These are phyloP conservation scores for Sphaerophoria taeniata DNA, from an alignment of 2,888 invertebrate genomes.

Conservation along the genomic window DNA sequence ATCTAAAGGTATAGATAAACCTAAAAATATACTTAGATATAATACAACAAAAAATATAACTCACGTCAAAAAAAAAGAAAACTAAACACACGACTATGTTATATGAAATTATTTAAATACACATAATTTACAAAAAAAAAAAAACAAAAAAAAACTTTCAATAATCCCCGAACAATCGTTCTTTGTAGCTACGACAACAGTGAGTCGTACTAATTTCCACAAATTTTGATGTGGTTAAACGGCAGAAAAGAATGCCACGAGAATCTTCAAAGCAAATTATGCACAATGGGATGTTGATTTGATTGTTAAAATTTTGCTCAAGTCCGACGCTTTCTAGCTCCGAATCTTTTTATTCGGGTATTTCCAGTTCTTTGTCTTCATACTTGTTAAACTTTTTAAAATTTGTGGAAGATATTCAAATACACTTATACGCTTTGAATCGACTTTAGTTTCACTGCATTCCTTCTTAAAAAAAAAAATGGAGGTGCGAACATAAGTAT, in stretches of 20 bases:
- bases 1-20: neutral
- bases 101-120: neutral
- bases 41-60: neutral
- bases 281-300: too few species aligned
- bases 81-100: neutral
- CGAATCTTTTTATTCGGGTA: too few species aligned
- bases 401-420: conserved; percentile 3
- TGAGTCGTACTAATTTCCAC: too few species aligned
- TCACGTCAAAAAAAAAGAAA: neutral
- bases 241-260: too few species aligned
- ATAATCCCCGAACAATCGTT: neutral
- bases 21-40: neutral
- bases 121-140: neutral
- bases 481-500: neutral
- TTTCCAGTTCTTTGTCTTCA: too few species aligned
- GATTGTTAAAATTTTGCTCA: too few species aligned
- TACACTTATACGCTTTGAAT: too few species aligned
- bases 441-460: neutral
- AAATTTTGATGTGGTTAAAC: too few species aligned
- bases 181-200: neutral
- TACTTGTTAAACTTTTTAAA: neutral
- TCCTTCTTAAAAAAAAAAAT: neutral
- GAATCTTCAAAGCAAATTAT: too few species aligned
- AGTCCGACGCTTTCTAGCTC: too few species aligned
- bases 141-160: too few species aligned